These are phyloP conservation scores for Prunella strophiata DNA, from an alignment of 2,797 vertebrate species.

Conservation along the genomic window DNA sequence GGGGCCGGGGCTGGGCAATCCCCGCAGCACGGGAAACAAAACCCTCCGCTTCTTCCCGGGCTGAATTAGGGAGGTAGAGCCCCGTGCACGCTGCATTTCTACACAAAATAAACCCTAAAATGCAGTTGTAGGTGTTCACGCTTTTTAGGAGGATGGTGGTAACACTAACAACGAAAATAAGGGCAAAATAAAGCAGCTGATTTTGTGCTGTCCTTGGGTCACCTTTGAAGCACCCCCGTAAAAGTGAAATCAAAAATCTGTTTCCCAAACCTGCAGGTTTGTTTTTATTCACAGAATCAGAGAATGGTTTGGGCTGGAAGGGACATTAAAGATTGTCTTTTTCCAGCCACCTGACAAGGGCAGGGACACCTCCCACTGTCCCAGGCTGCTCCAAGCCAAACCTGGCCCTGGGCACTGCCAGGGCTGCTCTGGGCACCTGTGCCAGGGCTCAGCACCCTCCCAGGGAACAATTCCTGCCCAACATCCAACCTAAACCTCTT, in stretches of 20 bases:
- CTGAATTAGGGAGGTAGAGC: fast-evolving
- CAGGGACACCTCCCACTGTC: not conserved
- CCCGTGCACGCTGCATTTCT: fast-evolving
- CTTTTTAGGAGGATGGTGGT: not conserved
- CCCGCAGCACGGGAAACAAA: no score
- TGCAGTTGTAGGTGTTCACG: fast-evolving
- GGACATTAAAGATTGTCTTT: fast-evolving
- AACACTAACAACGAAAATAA: not conserved
- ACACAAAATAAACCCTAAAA: not conserved
- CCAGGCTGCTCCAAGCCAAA: fast-evolving
- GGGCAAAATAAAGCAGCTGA: fast-evolving
- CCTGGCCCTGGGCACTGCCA: not conserved
- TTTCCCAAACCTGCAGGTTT: not conserved
- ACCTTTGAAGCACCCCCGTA: fast-evolving
- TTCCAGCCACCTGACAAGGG: fast-evolving
- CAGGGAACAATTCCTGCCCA: not conserved
- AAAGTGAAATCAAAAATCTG: not conserved
- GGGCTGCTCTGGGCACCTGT: not conserved
- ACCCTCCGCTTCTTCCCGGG: not conserved
- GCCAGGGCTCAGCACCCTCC: not conserved
- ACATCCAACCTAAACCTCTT: not conserved
- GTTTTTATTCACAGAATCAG: not conserved
- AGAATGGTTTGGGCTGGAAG: not conserved
- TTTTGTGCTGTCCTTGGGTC: not conserved
- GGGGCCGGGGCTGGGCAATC: not conserved